phyloP scores from a whole-genome alignment of 2,888 invertebrate genomes.

The Lithophane ornitopus region DNA sequence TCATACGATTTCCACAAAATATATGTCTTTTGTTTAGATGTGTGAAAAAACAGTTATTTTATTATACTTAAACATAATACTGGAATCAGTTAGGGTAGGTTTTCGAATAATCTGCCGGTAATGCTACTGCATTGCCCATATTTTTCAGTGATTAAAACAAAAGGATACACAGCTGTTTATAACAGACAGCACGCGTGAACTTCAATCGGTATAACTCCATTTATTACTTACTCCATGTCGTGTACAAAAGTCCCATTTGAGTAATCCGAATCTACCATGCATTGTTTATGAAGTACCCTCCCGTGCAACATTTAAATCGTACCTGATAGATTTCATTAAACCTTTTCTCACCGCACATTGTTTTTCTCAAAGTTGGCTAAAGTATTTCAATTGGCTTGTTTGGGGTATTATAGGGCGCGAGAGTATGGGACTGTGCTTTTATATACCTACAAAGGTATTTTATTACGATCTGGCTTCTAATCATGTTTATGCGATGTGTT shows the following conservation, averaged over 20 bases:
- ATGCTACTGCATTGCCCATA: background rate
- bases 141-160: background rate
- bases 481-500: constrained; percentile 1
- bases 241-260: constrained; percentile 37
- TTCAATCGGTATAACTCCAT: constrained; percentile 13
- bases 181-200: background rate
- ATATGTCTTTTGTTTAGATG: background rate
- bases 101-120: background rate
- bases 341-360: constrained; percentile 61
- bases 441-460: constrained; percentile 5
- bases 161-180: background rate
- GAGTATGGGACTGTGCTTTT: constrained; percentile 1
- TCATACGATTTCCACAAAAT: background rate
- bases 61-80: background rate
- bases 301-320: constrained; percentile 58
- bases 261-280: constrained; percentile 54
- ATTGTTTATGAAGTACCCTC: constrained; percentile 67
- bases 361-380: constrained; percentile 54
- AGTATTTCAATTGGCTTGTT: constrained; percentile 67
- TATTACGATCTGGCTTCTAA: constrained; percentile 16
- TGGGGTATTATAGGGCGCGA: background rate
- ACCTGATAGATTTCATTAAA: constrained; percentile 65
- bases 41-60: background rate
- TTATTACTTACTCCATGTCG: constrained; percentile 29
- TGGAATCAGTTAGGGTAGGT: too few species aligned